Conservation (phyloP, 2,113 vertebrate species). For the Eira barbara region DNA sequence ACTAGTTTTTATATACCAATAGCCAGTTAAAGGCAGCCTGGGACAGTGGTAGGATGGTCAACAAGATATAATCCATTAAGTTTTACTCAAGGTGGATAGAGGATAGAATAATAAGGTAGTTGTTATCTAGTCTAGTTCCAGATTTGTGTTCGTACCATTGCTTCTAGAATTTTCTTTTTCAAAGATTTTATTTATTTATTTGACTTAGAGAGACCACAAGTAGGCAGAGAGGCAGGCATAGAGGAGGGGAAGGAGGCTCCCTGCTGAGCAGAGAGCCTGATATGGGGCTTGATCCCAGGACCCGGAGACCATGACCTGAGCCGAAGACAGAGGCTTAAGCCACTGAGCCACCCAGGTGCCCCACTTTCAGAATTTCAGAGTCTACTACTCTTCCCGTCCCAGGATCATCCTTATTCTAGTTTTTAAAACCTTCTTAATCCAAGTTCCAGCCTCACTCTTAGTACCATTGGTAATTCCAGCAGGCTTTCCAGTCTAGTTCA, state of each 20-base stretch:
- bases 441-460: neutral
- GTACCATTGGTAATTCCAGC: neutral
- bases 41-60: neutral
- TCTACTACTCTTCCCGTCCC: neutral
- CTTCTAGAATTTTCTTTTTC: neutral
- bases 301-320: too few relatives aligned
- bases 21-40: neutral
- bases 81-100: neutral
- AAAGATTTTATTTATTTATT: too few relatives aligned
- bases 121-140: neutral
- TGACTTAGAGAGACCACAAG: too few relatives aligned
- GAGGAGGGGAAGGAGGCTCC: too few relatives aligned
- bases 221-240: too few relatives aligned
- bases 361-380: too few relatives aligned
- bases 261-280: too few relatives aligned
- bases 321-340: too few relatives aligned
- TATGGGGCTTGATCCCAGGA: too few relatives aligned
- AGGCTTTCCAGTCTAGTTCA: neutral
- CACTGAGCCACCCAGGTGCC: too few relatives aligned
- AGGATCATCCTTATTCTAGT: neutral
- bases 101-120: neutral
- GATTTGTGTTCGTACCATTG: neutral
- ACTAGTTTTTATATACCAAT: neutral
- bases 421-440: neutral
- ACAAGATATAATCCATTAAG: neutral